Evolutionary conservation across 2,113 vertebrate genomes (phyloP).

Genomic region (Nycticryphes semicollaris): DNA sequence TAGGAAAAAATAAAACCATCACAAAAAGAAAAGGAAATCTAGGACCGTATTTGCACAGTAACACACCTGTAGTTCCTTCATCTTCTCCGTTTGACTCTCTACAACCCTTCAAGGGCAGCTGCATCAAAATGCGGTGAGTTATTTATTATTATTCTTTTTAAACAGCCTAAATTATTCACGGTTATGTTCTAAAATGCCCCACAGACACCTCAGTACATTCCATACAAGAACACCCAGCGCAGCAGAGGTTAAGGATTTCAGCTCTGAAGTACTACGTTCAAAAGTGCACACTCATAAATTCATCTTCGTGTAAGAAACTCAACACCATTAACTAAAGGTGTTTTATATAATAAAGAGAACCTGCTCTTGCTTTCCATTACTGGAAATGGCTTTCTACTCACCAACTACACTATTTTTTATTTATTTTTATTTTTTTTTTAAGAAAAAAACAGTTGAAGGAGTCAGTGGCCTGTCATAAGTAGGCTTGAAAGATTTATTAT

Average conservation of each 20-base stretch:
- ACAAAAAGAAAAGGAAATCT: not conserved
- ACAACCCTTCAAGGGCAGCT: not conserved
- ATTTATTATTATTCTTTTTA: not conserved
- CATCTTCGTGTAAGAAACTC: not conserved
- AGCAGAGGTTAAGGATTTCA: not conserved
- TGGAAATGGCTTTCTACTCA: not conserved
- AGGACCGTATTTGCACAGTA: not conserved
- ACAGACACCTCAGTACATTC: not conserved
- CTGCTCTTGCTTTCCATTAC: conserved; percentile 31
- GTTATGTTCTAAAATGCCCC: not conserved
- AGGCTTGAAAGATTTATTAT: not conserved
- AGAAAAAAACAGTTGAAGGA: not conserved
- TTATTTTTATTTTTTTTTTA: not conserved
- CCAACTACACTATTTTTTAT: not conserved
- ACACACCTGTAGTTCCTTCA: not conserved
- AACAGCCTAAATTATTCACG: not conserved
- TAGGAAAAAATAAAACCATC: not conserved
- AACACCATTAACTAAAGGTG: not conserved
- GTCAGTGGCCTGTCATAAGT: not conserved
- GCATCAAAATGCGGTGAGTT: not conserved
- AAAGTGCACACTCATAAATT: conserved; percentile 24
- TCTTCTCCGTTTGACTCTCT: not conserved
- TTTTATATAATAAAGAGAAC: conserved; percentile 22
- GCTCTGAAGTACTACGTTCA: not conserved
- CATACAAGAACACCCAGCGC: not conserved